Base-by-base conservation (phyloP, 2,888 invertebrate genomes). In the Pheosia gnoma region DNA sequence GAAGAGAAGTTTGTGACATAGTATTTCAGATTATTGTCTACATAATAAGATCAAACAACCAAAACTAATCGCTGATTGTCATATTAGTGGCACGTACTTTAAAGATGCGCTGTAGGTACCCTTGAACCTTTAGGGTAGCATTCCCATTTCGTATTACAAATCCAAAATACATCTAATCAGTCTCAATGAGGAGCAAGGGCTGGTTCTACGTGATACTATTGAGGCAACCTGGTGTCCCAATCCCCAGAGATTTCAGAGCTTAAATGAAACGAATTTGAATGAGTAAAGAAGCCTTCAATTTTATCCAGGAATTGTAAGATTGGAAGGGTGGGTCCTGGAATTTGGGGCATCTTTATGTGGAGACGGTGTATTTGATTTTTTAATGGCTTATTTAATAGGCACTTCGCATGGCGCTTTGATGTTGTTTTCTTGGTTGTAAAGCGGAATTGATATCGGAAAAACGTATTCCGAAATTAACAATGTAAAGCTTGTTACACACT, bases 261-360 rank as follows among this genome's bases (percentile, higher is more conserved):
- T 82, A 84, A 84, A 73, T 79, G 79, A 82, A 85, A 84, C 82
- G 81, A 86, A 85, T 84, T 86, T 83, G 78, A 82, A 78, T 80
- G 72, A 77, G 79, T 80, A 81, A 85, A 85, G 85, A 82, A 81
- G 75, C 77, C 78, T 78, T 82, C 81, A 87, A 86, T 87, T 87
- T 84, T 84, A 84, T 87, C 83, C 84, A 82, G 84, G 86, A 81
- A 87, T 85, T 85, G 80, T 78, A 75, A 78, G 73, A 84, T 82
- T 81, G 75, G 66, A 66, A 70, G 68, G 68, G 61, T 56, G 65
- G 61, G 62, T 64, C 75, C 61, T 57, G 61, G 66, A 67, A 70
- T 75, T 77, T 68, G 62, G 63, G 38, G 59, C 58, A 64, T 66
- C 62, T 65, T 65, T 70, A 61, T 61, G 61, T 65, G 61, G 58